Evolutionary conservation across 2,113 vertebrate genomes (phyloP).

Genomic region (Thamnaconus septentrionalis): DNA sequence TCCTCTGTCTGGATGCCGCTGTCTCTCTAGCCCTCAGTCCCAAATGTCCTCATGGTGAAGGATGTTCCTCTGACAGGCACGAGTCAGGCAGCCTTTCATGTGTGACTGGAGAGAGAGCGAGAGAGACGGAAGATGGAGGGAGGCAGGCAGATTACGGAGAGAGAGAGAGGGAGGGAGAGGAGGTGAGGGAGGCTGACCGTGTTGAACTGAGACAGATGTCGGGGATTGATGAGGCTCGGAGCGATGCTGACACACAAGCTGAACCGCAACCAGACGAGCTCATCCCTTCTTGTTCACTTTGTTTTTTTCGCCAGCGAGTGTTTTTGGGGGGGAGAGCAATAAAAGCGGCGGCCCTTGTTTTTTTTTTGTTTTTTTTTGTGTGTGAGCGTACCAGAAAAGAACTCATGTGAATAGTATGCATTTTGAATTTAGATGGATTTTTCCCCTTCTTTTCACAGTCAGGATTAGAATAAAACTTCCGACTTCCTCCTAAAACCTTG

Average conservation of each 20-base stretch:
- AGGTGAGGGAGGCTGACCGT: conserved; percentile 45
- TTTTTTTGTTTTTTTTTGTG: too few species aligned
- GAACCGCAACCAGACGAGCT: conserved; percentile 39
- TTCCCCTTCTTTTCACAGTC: too few species aligned
- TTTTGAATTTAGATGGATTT: too few species aligned
- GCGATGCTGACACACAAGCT: conserved; percentile 52
- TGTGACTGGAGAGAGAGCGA: conserved; percentile 58
- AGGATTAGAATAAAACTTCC: too few species aligned
- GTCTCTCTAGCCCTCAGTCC: conserved; percentile 16
- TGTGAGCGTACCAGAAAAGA: too few species aligned
- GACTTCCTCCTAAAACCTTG: too few species aligned
- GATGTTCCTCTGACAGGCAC: conserved; percentile 65
- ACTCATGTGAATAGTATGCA: too few species aligned
- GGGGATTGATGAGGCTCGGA: conserved; percentile 63
- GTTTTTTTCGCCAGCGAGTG: conserved; percentile 19
- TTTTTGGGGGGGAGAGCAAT: conserved; percentile 2
- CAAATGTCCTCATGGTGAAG: conserved; percentile 46
- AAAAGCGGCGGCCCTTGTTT: not conserved
- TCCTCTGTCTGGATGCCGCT: conserved; percentile 30
- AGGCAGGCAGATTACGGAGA: conserved; percentile 36
- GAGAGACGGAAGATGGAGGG: conserved; percentile 27
- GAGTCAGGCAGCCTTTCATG: conserved; percentile 66
- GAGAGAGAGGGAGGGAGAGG: conserved; percentile 12
- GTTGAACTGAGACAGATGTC: conserved; percentile 67
- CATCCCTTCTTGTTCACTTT: conserved; percentile 30